Evolutionary conservation across 2,113 vertebrate genomes (phyloP).

Genomic region (Acanthochromis polyacanthus): DNA sequence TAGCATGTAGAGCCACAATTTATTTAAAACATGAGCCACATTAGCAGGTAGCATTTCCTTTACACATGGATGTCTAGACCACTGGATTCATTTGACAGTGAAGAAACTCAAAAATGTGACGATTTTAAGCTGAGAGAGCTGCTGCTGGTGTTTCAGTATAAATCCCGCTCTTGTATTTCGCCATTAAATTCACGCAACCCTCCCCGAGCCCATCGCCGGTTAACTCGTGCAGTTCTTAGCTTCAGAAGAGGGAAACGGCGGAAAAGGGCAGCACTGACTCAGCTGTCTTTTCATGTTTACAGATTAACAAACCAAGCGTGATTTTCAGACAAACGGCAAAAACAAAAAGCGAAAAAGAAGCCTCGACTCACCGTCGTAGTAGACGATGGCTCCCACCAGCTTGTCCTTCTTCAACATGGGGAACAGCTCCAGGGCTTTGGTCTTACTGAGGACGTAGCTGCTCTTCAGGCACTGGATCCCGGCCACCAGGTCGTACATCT

Average conservation of each 20-base stretch:
- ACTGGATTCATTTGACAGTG: no score
- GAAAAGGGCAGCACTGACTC: conserved; percentile 28
- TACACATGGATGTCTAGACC: no score
- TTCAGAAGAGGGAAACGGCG: not conserved
- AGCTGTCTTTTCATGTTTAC: conserved; percentile 38
- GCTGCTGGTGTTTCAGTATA: no score
- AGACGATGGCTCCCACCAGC: conserved; percentile 97
- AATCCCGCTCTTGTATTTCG: not conserved
- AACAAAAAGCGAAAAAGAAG: no score
- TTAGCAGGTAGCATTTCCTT: no score
- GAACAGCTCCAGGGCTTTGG: conserved; percentile 93
- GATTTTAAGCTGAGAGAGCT: no score
- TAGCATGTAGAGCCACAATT: no score
- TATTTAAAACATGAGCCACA: no score
- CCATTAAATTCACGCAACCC: not conserved
- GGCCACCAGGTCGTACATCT: conserved; percentile 96
- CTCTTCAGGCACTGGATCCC: conserved; percentile 94
- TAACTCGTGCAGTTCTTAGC: not conserved
- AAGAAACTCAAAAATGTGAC: no score
- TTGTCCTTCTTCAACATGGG: conserved; percentile 96
- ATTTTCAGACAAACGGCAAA: no score
- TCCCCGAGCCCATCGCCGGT: not conserved
- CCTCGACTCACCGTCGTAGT: conserved; percentile 92
- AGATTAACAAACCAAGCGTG: conserved; percentile 1
- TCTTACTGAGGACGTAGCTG: conserved; percentile 95